Evolutionary conservation across 2,113 vertebrate genomes (phyloP).

Genomic region (Prionailurus bengalensis): DNA sequence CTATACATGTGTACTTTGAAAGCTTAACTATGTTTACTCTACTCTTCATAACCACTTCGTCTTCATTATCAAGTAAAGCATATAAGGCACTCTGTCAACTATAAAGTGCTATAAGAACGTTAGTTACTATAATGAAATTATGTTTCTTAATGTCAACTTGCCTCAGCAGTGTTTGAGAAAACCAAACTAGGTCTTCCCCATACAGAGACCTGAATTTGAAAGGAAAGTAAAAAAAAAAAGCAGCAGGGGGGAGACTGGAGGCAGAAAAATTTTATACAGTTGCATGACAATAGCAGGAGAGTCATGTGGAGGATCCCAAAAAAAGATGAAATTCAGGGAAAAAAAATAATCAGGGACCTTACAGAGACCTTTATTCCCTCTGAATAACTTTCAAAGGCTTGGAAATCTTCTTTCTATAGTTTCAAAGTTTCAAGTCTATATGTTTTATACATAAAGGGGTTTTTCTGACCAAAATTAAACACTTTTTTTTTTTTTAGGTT

Average conservation of each 20-base stretch:
- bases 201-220: neutral
- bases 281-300: neutral
- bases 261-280: neutral
- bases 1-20: neutral
- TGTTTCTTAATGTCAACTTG: slow-evolving; percentile 37
- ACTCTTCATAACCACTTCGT: neutral
- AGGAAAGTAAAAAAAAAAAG: neutral
- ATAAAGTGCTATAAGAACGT: neutral
- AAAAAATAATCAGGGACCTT: neutral
- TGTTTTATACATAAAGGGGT: neutral
- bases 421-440: slow-evolving; percentile 40
- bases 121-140: slow-evolving; percentile 13
- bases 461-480: slow-evolving; percentile 38
- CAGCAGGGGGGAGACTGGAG: neutral
- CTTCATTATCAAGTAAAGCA: neutral
- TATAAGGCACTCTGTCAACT: slow-evolving; percentile 15
- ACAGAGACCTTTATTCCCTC: neutral
- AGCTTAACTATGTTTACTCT: slow-evolving; percentile 7
- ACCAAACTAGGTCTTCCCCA: neutral
- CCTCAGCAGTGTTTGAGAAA: slow-evolving; percentile 49
- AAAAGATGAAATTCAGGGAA: neutral
- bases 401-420: slow-evolving; percentile 10
- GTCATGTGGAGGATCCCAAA: neutral
- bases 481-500: neutral
- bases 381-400: slow-evolving; percentile 10